A percentile compares a stretch with the other conserved stretches of the same genome.
Evolutionary conservation across 2,888 invertebrate species (phyloP).

Genomic region (Scrobipalpa atriplicella): DNA sequence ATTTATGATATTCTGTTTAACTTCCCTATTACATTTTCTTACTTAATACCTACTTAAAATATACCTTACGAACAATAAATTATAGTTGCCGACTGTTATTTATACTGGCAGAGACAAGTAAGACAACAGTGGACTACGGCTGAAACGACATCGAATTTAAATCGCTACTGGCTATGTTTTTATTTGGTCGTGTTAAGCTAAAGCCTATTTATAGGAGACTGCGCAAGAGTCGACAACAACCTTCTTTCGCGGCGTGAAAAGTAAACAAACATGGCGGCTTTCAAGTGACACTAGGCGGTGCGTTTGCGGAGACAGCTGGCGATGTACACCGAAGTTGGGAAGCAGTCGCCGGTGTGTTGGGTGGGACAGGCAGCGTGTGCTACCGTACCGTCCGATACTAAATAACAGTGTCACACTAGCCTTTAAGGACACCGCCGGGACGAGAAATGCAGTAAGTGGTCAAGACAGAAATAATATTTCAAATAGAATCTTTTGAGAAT

Average conservation of each 20-base stretch:
- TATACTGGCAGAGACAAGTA: conserved; percentile 24
- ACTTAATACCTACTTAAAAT: conserved; percentile 10
- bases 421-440: conserved; percentile 75
- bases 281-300: neutral
- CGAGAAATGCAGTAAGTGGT: conserved; percentile 17
- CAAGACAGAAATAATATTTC: neutral
- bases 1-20: neutral
- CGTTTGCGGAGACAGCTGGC: neutral
- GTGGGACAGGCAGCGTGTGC: conserved; percentile 57
- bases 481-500: neutral
- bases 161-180: conserved; percentile 25
- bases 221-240: neutral
- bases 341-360: neutral
- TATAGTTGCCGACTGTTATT: conserved; percentile 26
- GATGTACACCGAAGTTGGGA: neutral
- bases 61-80: conserved; percentile 10
- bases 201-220: conserved; percentile 23
- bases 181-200: conserved; percentile 22
- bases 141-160: conserved; percentile 26
- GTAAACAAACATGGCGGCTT: neutral
- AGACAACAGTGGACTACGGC: conserved; percentile 24
- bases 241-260: neutral
- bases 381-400: conserved; percentile 70
- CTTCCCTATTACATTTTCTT: neutral
- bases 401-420: conserved; percentile 79